Evolutionary conservation across 2,888 invertebrate species (phyloP).

Genomic region (Poecilobothrus nobilitatus): DNA sequence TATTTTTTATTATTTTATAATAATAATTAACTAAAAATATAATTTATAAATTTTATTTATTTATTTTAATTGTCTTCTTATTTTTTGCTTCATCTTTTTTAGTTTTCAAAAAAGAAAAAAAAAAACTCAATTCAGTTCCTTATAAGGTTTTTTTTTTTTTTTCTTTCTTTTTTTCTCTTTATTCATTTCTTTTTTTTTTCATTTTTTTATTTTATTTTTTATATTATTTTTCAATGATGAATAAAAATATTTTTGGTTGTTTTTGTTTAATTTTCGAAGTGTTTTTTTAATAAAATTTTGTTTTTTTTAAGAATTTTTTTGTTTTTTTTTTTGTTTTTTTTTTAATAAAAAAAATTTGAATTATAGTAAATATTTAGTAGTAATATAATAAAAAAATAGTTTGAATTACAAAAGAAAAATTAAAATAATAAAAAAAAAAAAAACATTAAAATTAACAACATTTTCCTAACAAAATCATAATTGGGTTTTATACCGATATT

Average conservation of each 20-base stretch:
- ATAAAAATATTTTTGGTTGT: no score
- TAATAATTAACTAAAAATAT: conserved; percentile 3
- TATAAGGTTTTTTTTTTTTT: neutral
- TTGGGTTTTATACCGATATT: neutral
- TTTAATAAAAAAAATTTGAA: neutral
- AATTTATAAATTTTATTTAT: neutral
- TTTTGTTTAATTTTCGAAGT: no score
- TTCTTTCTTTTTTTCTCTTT: no score
- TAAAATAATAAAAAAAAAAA: neutral
- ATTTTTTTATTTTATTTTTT: no score
- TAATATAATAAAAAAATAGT: neutral
- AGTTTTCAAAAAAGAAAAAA: no score
- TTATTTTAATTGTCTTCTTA: neutral
- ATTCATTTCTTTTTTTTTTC: no score
- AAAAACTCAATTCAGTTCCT: neutral
- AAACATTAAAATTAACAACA: conserved; percentile 5
- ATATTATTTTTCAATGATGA: no score
- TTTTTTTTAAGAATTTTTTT: neutral
- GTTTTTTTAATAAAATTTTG: neutral
- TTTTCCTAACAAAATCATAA: neutral
- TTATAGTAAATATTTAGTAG: conserved; percentile 5
- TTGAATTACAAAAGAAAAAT: neutral
- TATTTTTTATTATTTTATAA: neutral
- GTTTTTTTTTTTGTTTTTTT: neutral
- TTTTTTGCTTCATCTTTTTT: no score